These are phyloP conservation scores for Siphonodentalium dalli DNA, from an alignment of 2,888 invertebrate species.

Conservation along the genomic window DNA sequence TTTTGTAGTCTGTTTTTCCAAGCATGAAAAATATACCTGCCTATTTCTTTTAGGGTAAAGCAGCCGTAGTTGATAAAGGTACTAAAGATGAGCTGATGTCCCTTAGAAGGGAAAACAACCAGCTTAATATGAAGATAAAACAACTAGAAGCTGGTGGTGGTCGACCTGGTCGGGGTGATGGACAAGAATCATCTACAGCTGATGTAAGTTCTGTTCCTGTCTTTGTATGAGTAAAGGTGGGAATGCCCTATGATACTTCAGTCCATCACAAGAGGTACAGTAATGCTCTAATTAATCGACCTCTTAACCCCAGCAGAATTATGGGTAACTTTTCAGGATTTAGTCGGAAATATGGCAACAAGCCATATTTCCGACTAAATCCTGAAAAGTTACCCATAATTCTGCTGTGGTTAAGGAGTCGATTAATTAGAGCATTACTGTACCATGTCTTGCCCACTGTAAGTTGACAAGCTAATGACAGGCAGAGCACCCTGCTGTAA, in stretches of 20 bases:
- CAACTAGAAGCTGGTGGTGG: slow-evolving; percentile 50
- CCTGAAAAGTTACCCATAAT: too few species aligned
- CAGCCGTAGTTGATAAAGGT: slow-evolving; percentile 27
- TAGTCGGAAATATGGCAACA: too few species aligned
- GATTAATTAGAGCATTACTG: too few species aligned
- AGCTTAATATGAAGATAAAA: slow-evolving; percentile 47
- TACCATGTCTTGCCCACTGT: not conserved
- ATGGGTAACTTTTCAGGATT: too few species aligned
- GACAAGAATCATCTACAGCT: slow-evolving; percentile 13
- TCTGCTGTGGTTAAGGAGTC: too few species aligned
- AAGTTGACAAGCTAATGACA: too few species aligned
- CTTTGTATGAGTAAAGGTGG: not conserved
- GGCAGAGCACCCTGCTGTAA: too few species aligned
- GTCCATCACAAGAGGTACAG: not conserved
- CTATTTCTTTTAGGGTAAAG: slow-evolving; percentile 9
- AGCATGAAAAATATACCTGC: too few species aligned
- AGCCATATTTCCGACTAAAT: too few species aligned
- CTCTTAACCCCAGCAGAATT: too few species aligned
- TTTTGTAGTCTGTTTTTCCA: too few species aligned
- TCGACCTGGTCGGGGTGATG: slow-evolving; percentile 29
- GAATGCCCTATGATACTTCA: not conserved
- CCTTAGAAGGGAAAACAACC: slow-evolving; percentile 47
- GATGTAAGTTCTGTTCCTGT: slow-evolving; percentile 33
- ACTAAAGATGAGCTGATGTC: slow-evolving; percentile 38
- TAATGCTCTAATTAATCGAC: too few species aligned